These are phyloP conservation scores for Cecropterus lyciades DNA, from an alignment of 1,140 invertebrate species.

Conservation along the genomic window DNA sequence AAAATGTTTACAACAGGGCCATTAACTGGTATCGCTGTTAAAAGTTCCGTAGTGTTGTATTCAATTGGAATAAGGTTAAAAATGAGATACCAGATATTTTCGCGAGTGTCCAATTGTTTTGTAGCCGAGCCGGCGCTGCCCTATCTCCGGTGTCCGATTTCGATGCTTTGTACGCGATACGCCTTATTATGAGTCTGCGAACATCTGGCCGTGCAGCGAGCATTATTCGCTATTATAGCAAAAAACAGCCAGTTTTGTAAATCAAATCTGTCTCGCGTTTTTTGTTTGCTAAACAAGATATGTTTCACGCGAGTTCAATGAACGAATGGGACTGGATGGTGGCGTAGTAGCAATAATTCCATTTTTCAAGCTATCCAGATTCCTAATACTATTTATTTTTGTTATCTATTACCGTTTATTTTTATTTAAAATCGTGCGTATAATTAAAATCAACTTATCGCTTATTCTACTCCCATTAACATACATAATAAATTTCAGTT, in stretches of 20 bases:
- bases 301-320: constrained; percentile 44
- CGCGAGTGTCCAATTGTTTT: constrained; percentile 55
- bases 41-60: constrained; percentile 34
- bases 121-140: constrained; percentile 65
- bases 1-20: constrained; percentile 73
- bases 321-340: constrained; percentile 13
- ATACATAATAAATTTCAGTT: no score
- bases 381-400: no score
- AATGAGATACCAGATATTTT: constrained; percentile 44
- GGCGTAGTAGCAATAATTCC: no score
- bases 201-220: constrained; percentile 74
- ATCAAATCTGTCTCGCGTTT: constrained; percentile 60
- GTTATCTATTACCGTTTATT: no score
- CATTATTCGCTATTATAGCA: constrained; percentile 70
- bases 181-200: constrained; percentile 80
- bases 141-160: constrained; percentile 82
- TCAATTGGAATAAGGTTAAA: constrained; percentile 42
- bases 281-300: constrained; percentile 51
- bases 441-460: no score
- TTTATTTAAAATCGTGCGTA: no score
- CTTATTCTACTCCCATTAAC: no score
- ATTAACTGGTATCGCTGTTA: constrained; percentile 32
- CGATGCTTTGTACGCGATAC: constrained; percentile 81
- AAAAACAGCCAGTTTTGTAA: constrained; percentile 64
- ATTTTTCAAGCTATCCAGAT: no score